Percentiles rank a stretch among this genome's conserved stretches.
These are phyloP conservation scores for Tipula helvola DNA, from an alignment of 2,888 invertebrate species.

Conservation along the genomic window DNA sequence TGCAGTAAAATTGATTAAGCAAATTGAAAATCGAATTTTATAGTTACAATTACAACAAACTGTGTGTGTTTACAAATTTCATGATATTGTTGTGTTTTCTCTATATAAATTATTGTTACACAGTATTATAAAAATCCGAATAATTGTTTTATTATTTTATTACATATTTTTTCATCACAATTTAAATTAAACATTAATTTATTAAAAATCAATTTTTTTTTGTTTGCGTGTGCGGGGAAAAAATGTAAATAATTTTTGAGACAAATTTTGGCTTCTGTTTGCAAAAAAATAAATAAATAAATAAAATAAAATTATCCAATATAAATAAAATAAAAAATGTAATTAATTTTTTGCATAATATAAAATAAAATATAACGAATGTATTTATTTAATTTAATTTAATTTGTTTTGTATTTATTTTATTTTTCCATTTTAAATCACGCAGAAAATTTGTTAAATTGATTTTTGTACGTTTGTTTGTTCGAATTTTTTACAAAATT, in stretches of 20 bases:
- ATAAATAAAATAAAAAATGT: neutral
- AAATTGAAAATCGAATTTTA: too few species aligned
- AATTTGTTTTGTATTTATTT: neutral
- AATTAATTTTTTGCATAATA: neutral
- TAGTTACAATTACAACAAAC: too few species aligned
- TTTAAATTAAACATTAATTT: neutral
- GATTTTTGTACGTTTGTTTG: neutral
- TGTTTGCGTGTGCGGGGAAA: neutral
- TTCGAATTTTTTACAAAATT: neutral
- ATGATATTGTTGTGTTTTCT: too few species aligned
- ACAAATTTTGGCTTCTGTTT: neutral
- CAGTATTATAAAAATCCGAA: neutral
- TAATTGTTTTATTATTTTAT: neutral
- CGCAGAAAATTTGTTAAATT: neutral
- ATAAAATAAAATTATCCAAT: neutral
- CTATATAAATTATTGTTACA: neutral
- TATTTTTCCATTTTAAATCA: neutral
- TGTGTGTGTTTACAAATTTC: too few species aligned
- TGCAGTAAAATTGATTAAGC: too few species aligned
- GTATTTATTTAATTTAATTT: neutral
- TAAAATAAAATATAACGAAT: neutral
- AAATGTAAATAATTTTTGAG: neutral
- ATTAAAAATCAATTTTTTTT: neutral
- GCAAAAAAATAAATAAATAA: neutral
- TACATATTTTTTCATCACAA: neutral